Evolutionary conservation across 2,888 invertebrate species (phyloP).

Genomic region (Stictocephala bisonia): DNA sequence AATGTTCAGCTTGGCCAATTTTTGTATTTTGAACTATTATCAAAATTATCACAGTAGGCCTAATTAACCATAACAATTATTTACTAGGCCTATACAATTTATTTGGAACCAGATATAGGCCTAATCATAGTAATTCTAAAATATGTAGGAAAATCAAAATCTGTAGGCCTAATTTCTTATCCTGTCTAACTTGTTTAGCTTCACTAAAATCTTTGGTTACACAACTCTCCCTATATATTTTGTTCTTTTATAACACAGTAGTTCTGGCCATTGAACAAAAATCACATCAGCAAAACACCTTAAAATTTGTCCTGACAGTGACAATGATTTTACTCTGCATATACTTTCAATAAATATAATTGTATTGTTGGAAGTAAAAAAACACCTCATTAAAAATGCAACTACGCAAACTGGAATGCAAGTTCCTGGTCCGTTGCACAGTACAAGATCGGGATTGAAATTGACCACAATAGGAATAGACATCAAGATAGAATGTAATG

Average conservation of each 20-base stretch:
- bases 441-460: conserved; percentile 81
- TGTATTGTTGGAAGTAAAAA: conserved; percentile 74
- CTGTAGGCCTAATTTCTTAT: too few relatives aligned
- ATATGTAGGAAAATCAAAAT: too few relatives aligned
- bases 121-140: too few relatives aligned
- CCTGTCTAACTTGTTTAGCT: too few relatives aligned
- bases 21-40: too few relatives aligned
- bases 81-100: too few relatives aligned
- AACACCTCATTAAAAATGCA: conserved; percentile 78
- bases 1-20: too few relatives aligned
- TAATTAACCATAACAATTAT: too few relatives aligned
- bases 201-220: too few relatives aligned
- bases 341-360: conserved; percentile 96
- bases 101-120: too few relatives aligned
- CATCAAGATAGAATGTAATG: conserved; percentile 76
- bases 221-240: conserved; percentile 78
- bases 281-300: conserved; percentile 85
- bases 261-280: conserved; percentile 92
- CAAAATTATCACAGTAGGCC: too few relatives aligned
- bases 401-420: conserved; percentile 91
- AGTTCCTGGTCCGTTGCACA: conserved; percentile 97
- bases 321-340: conserved; percentile 90
- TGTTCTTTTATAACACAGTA: conserved; percentile 76
- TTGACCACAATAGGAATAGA: conserved; percentile 76
- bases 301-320: conserved; percentile 89